Conservation (phyloP, 1,140 invertebrate genomes). For the Lepidostoma basale region DNA sequence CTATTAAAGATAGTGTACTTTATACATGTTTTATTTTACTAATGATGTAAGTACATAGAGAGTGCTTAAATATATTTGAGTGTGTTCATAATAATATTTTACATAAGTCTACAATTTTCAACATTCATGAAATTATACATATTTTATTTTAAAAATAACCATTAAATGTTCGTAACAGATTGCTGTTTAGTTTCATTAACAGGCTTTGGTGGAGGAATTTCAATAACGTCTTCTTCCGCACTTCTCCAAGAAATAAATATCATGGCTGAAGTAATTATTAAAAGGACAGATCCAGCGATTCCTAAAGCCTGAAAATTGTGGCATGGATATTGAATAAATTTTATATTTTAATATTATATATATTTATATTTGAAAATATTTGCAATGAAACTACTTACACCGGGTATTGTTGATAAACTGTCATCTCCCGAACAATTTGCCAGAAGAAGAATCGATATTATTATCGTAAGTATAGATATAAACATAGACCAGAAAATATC, state of each 20-base stretch:
- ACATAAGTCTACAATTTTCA: too few relatives aligned
- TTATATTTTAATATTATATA: neutral
- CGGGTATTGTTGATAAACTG: constrained; percentile 17
- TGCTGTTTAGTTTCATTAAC: constrained; percentile 12
- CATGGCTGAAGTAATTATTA: constrained; percentile 29
- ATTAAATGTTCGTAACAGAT: too few relatives aligned
- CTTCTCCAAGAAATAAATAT: constrained; percentile 39
- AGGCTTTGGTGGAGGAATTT: constrained; percentile 10
- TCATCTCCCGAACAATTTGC: constrained; percentile 28
- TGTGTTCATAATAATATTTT: too few relatives aligned
- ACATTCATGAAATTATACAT: too few relatives aligned
- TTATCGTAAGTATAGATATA: constrained; percentile 29
- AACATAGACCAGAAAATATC: constrained; percentile 32
- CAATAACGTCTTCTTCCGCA: constrained; percentile 26
- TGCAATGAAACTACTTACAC: constrained; percentile 21
- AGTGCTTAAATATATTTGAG: too few relatives aligned
- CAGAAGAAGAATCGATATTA: constrained; percentile 38
- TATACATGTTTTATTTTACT: too few relatives aligned
- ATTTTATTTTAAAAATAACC: too few relatives aligned
- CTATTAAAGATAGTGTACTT: too few relatives aligned
- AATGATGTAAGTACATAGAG: too few relatives aligned
- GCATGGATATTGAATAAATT: neutral
- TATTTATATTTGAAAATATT: neutral
- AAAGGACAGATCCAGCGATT: constrained; percentile 29
- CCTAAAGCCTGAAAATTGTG: constrained; percentile 39